Percentiles rank a stretch among this genome's conserved stretches.
Evolutionary conservation across 2,113 vertebrate genomes (phyloP).

Genomic region (Coryphaenoides rupestris): DNA sequence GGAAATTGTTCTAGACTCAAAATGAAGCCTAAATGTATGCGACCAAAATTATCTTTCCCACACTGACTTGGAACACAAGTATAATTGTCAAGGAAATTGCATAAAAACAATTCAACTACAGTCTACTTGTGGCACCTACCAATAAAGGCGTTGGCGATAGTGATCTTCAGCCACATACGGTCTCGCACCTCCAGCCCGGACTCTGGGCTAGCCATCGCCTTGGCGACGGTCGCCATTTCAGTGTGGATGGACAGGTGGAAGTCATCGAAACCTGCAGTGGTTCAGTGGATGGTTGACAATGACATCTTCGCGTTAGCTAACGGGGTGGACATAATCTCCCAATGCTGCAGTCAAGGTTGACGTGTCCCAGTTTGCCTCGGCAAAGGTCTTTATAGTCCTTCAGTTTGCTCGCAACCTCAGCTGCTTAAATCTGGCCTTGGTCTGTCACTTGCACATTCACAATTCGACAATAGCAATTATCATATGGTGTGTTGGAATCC

Average conservation of each 20-base stretch:
- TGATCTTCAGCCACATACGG: conserved; percentile 83
- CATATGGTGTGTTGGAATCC: no score
- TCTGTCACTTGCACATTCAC: no score
- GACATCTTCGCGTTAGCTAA: no score
- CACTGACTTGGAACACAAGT: not conserved
- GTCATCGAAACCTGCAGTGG: conserved; percentile 88
- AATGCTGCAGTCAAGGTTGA: not conserved
- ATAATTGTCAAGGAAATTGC: not conserved
- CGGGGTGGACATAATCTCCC: not conserved
- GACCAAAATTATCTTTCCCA: no score
- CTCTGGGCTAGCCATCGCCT: conserved; percentile 97
- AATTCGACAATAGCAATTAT: no score
- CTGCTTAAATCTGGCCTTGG: no score
- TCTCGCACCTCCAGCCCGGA: conserved; percentile 95
- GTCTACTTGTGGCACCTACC: conserved; percentile 38
- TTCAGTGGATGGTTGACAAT: not conserved
- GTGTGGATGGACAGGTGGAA: conserved; percentile 98
- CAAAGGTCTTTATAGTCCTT: no score
- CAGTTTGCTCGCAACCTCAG: no score
- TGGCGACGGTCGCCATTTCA: conserved; percentile 95
- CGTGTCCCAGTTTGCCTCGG: no score
- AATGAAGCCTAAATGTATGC: no score
- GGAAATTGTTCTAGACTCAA: no score
- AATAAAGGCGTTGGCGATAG: conserved; percentile 74
- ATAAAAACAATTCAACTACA: no score